phyloP scores from a whole-genome alignment of 2,797 vertebrate genomes.

The Borostomias antarcticus region DNA sequence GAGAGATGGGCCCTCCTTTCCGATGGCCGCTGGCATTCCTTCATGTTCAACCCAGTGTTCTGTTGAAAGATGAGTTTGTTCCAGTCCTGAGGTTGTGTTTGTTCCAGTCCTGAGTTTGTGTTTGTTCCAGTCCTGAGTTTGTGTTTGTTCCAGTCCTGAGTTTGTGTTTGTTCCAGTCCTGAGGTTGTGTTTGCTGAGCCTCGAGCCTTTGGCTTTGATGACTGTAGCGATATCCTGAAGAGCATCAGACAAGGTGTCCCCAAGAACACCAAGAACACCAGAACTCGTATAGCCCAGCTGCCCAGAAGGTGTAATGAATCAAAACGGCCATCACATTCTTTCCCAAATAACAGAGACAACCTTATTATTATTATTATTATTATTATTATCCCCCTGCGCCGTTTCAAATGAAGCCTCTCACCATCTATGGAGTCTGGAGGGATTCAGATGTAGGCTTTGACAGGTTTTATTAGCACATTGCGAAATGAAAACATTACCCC shows the following conservation, averaged over 20 bases:
- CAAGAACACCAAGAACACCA: no score
- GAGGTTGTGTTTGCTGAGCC: slow-evolving; percentile 20
- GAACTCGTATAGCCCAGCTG: no score
- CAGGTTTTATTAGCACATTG: slow-evolving; percentile 26
- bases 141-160: slow-evolving; percentile 34
- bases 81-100: slow-evolving; percentile 31
- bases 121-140: slow-evolving; percentile 30
- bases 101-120: slow-evolving; percentile 16
- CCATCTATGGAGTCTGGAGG: no score
- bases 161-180: slow-evolving; percentile 30
- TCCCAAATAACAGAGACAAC: slow-evolving; percentile 16
- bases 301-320: slow-evolving; percentile 27
- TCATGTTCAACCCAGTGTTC: slow-evolving; percentile 26
- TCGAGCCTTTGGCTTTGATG: slow-evolving; percentile 16
- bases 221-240: slow-evolving; percentile 29
- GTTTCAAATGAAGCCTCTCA: no score
- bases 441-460: slow-evolving; percentile 21
- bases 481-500: slow-evolving; percentile 2
- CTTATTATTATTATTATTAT: no score
- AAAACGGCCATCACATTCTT: slow-evolving; percentile 33
- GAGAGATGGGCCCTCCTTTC: slow-evolving; percentile 16
- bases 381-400: no score
- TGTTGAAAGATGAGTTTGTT: slow-evolving; percentile 45
- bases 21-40: slow-evolving; percentile 36
- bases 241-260: slow-evolving; percentile 22